Base-by-base conservation (phyloP, 2,797 vertebrate species). In the Rhyacichthys aspro region DNA sequence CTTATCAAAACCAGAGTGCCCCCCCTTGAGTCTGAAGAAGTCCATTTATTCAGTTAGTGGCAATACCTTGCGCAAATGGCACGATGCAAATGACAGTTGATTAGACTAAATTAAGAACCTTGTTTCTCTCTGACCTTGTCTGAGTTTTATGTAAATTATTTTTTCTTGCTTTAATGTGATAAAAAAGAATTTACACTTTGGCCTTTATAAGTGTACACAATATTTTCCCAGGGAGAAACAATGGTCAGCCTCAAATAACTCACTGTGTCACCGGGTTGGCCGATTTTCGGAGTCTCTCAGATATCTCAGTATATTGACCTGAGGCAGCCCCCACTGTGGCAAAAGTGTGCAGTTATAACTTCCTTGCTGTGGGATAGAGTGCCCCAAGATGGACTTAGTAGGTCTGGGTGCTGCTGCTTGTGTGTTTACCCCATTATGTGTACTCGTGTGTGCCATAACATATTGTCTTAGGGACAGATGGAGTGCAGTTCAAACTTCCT, bases 21-120 rank as follows among this genome's bases (percentile, higher is more conserved):
- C 95, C 96, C 95, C 96, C 97, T 91, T 83, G 89, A 98, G 95
- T 96, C 94, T 96, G 95, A 92, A 93, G 95, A 98, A 97, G 97
- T 98, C 97, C 96, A 96, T 98, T 98, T 98, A 98, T 98, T 98
- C 95, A 98, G 95, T 98, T 98, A 98, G 97, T 95, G 95, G 96
- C 97, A 96, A 98, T 96, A 99, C 96, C 95, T 93, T 95, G 94
- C 95, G 94, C 95, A 96, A 95, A 97, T 96, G 96, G 94, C 86
- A 91, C 94, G 94, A 98, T 99, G 98, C 97, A 99, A 99, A 99
- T 99, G 96, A 96, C 95, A 96, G 96, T 98, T 99, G 98, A 99
- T 99, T 99, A 98, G 95, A 97, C 96, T 94, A 98, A 98, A 98
- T 98, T 97, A 98, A 98, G 95, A 96, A 96, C 91, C 95, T 97